These are phyloP conservation scores for Eupithecia insigniata DNA, from an alignment of 2,888 invertebrate genomes.

Conservation along the genomic window DNA sequence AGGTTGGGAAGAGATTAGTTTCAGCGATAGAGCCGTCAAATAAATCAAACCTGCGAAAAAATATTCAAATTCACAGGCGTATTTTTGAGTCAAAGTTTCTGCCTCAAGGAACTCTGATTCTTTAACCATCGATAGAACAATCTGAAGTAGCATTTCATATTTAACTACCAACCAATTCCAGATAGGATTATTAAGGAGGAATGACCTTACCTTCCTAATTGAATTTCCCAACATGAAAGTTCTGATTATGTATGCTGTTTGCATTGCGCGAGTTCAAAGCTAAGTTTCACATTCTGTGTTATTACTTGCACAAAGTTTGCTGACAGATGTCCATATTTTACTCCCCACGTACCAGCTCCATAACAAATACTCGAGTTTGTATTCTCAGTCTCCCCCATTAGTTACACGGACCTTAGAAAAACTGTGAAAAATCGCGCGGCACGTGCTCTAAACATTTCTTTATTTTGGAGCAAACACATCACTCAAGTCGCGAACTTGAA, in stretches of 20 bases:
- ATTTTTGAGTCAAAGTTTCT: neutral
- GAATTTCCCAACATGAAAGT: conserved; percentile 9
- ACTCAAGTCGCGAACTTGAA: conserved; percentile 22
- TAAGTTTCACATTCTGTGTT: conserved; percentile 21
- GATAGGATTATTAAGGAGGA: conserved; percentile 9
- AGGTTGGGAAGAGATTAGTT: neutral
- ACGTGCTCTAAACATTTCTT: conserved; percentile 27
- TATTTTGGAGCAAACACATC: conserved; percentile 36
- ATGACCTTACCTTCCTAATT: conserved; percentile 10
- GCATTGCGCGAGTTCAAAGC: conserved; percentile 6
- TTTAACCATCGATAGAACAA: neutral
- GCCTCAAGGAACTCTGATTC: neutral
- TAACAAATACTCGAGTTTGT: conserved; percentile 43
- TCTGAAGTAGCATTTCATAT: neutral
- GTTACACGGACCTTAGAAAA: conserved; percentile 38
- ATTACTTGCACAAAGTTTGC: conserved; percentile 25
- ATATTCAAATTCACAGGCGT: neutral
- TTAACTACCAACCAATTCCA: neutral
- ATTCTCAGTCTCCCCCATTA: conserved; percentile 35
- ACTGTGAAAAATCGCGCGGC: conserved; percentile 30
- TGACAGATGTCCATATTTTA: conserved; percentile 36
- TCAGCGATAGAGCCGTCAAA: neutral
- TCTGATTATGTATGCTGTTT: conserved; percentile 15
- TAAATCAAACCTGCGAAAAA: neutral
- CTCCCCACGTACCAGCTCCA: conserved; percentile 24